Conservation (phyloP, 2,888 invertebrate species). For the Campoplex nolae region DNA sequence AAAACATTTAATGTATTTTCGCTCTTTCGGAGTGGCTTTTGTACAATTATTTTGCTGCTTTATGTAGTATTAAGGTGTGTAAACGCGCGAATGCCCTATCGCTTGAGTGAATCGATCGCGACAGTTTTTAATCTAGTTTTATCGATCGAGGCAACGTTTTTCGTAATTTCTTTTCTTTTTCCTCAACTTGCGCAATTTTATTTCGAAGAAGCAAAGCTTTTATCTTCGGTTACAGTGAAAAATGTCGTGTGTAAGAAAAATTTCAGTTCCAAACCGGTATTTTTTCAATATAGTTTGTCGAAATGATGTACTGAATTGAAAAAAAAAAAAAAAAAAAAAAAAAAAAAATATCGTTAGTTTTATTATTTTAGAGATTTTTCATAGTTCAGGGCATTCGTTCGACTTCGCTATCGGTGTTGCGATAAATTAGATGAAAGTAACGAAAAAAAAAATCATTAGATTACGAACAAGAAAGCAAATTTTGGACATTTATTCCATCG, state of each 20-base stretch:
- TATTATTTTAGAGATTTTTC: neutral
- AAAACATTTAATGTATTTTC: neutral
- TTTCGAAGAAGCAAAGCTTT: neutral
- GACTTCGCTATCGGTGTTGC: neutral
- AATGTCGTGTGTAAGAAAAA: neutral
- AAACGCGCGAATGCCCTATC: slow-evolving; percentile 18
- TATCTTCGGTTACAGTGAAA: neutral
- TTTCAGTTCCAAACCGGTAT: neutral
- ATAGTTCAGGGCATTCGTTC: neutral
- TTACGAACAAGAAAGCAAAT: neutral
- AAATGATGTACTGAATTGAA: no score
- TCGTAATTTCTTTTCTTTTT: neutral
- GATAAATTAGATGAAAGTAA: neutral
- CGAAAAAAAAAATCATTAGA: neutral
- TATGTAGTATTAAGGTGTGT: slow-evolving; percentile 26
- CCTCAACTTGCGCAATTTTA: no score
- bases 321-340: no score
- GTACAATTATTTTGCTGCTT: slow-evolving; percentile 56
- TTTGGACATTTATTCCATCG: neutral
- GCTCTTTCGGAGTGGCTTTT: slow-evolving; percentile 39
- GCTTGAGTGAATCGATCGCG: slow-evolving; percentile 31
- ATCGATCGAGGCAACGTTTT: neutral
- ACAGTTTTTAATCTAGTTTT: slow-evolving; percentile 25
- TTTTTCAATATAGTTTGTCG: neutral
- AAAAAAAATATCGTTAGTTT: neutral